Percentiles rank a stretch among this genome's conserved stretches.
Conservation (phyloP, 2,888 invertebrate species). For the Lasiommata megera region DNA sequence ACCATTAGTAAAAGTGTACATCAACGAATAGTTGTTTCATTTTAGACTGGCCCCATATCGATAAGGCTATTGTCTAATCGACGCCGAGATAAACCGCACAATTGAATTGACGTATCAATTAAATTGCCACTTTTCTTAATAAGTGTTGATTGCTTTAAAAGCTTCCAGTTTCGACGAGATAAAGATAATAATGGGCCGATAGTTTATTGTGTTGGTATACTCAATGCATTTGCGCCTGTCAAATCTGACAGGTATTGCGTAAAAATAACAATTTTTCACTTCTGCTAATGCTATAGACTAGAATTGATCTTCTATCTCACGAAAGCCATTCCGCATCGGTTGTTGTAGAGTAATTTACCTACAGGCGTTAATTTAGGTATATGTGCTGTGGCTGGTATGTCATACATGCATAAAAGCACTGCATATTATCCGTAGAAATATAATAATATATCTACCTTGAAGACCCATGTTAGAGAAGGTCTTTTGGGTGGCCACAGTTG, state of each 20-base stretch:
- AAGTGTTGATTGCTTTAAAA: slow-evolving; percentile 66
- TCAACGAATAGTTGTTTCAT: not conserved
- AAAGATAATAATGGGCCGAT: slow-evolving; percentile 29
- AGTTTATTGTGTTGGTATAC: slow-evolving; percentile 8
- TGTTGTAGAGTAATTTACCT: too few species aligned
- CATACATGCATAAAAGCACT: too few species aligned
- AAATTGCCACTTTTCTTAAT: slow-evolving; percentile 68
- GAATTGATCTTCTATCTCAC: not conserved
- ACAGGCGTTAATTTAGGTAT: too few species aligned
- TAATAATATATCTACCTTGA: too few species aligned
- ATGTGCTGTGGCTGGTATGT: too few species aligned
- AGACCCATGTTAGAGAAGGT: too few species aligned
- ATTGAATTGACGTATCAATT: slow-evolving; percentile 73
- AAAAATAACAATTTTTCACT: not conserved
- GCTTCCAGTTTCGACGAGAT: slow-evolving; percentile 43
- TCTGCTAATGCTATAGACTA: not conserved
- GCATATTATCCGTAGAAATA: too few species aligned
- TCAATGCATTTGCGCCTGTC: slow-evolving; percentile 10
- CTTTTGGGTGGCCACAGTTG: too few species aligned
- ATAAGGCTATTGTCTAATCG: slow-evolving; percentile 27
- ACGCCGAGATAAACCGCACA: slow-evolving; percentile 42
- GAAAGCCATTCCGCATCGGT: too few species aligned
- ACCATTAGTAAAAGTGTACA: slow-evolving; percentile 10
- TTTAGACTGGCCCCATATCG: slow-evolving; percentile 15
- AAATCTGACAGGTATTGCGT: slow-evolving; percentile 13